Percentiles rank a stretch among this genome's conserved stretches.
phyloP scores from a whole-genome alignment of 2,888 invertebrate species.

The Disparrhopalites patrizii region DNA sequence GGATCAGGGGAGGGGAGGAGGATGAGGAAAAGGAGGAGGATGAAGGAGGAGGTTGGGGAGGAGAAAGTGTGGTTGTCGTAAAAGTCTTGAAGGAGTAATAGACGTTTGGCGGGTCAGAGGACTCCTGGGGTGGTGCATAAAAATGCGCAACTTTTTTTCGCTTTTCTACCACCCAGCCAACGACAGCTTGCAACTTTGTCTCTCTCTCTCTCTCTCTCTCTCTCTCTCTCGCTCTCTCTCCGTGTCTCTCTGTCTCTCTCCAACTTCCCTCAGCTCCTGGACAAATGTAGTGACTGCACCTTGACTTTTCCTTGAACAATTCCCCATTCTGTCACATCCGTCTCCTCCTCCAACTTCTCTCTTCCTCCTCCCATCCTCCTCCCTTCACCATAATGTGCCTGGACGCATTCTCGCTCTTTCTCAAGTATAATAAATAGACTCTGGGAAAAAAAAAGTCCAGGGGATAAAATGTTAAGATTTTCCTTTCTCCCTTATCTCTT shows the following conservation, averaged over 20 bases:
- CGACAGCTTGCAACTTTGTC: neutral
- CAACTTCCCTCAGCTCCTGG: neutral
- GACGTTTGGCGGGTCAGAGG: constrained; percentile 34
- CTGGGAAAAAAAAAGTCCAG: neutral
- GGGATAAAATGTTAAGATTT: neutral
- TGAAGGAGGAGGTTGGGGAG: neutral
- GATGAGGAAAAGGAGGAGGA: neutral
- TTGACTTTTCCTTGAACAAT: constrained; percentile 10
- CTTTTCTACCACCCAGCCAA: neutral
- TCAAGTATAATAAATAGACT: neutral
- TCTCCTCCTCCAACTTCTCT: neutral
- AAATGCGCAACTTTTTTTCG: constrained; percentile 15
- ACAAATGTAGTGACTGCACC: constrained; percentile 5
- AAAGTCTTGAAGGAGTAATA: constrained; percentile 28
- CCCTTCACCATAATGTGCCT: too few relatives aligned
- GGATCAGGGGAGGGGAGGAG: too few relatives aligned
- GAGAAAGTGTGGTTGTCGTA: constrained; percentile 23
- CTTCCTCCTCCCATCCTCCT: neutral
- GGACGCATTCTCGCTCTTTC: too few relatives aligned
- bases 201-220: neutral
- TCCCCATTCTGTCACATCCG: neutral
- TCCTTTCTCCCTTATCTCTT: neutral
- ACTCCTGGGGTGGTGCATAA: constrained; percentile 32
- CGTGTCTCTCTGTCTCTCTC: neutral
- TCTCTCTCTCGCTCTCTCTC: too few relatives aligned